These are phyloP conservation scores for Eurytoma californica DNA, from an alignment of 2,888 invertebrate species.

Conservation along the genomic window DNA sequence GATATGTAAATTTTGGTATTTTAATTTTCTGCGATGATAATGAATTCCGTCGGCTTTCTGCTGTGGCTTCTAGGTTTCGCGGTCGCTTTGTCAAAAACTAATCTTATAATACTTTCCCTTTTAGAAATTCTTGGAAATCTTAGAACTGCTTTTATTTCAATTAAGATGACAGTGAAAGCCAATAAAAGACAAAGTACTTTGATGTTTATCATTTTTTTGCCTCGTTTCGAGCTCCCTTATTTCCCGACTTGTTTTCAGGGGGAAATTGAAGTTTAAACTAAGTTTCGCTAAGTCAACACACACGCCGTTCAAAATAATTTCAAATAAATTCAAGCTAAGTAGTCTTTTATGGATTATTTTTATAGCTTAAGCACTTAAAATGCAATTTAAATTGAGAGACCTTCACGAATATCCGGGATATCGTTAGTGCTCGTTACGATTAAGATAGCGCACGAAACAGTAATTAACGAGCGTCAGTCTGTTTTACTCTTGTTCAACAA, in stretches of 20 bases:
- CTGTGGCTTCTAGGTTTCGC: slow-evolving; percentile 1
- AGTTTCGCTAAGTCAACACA: no score
- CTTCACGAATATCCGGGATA: slow-evolving; percentile 11
- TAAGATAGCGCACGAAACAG: slow-evolving; percentile 24
- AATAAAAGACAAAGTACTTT: background rate
- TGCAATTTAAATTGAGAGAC: slow-evolving; percentile 17
- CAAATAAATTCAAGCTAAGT: no score
- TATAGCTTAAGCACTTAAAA: background rate
- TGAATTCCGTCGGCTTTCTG: background rate
- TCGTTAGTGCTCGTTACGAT: slow-evolving; percentile 28
- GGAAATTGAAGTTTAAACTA: no score
- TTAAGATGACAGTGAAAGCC: slow-evolving; percentile 4
- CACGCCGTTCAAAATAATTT: no score
- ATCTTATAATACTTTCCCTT: slow-evolving; percentile 20
- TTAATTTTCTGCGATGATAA: slow-evolving; percentile 4
- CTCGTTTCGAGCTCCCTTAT: background rate
- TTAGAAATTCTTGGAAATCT: background rate
- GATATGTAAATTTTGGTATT: background rate
- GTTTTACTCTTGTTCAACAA: background rate
- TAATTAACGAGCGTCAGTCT: slow-evolving; percentile 31
- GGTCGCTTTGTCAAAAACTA: slow-evolving; percentile 22
- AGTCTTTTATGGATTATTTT: background rate
- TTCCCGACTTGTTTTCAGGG: background rate
- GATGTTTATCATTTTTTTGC: slow-evolving; percentile 5
- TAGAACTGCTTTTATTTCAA: background rate